Base-by-base conservation (phyloP, 2,797 vertebrate genomes). In the Acrossocheilus fasciatus region DNA sequence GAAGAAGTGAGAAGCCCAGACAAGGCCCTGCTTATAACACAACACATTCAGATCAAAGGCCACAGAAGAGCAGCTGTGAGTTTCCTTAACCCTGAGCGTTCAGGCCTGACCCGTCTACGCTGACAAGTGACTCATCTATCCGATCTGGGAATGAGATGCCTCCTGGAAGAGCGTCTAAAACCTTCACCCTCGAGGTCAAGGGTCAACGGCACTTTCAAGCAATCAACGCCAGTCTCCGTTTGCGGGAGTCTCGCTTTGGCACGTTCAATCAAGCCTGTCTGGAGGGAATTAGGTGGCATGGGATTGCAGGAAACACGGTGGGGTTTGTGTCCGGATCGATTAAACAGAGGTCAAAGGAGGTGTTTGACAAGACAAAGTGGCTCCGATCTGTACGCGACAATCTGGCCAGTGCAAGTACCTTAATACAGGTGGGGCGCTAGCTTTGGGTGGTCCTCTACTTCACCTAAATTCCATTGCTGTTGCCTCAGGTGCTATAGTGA, bases 171-270 rank as follows among this genome's bases (percentile, higher is more conserved):
- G 74, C 76, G 82, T 79, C 85, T 68, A 87, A 81, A 86, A 87
- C 74, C 85, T 89, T 94, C 94, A 91, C 93, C 92, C 93, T 92
- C 73, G 26, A 92, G 95, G 94, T 95, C 94, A 94, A 84, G 92
- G 93, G 93, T 95, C 93, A 95, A 92, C 84, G 15, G 87, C 62
- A 79, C 86, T 85, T 59, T 84, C 70, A 86, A 93, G 93, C 93
- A 94, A 94, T 96, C 94, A 95, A 95, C 94, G 89, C 91, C 91
- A 87, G 92, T 91, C 94, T 93, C 93, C 93, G 92, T 94, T 93
- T 93, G 92, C 84, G 92, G 62, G 50, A 84, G 64, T 89, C 89
- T 87, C 18, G 90, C 93, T 91, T 89, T 81, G 89, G 92, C 93
- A 94, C 39, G 92, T 95, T 91, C 91, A 90, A 87, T 90, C 75